Conservation (phyloP, 2,888 invertebrate species). For the Galerucella nymphaeae region DNA sequence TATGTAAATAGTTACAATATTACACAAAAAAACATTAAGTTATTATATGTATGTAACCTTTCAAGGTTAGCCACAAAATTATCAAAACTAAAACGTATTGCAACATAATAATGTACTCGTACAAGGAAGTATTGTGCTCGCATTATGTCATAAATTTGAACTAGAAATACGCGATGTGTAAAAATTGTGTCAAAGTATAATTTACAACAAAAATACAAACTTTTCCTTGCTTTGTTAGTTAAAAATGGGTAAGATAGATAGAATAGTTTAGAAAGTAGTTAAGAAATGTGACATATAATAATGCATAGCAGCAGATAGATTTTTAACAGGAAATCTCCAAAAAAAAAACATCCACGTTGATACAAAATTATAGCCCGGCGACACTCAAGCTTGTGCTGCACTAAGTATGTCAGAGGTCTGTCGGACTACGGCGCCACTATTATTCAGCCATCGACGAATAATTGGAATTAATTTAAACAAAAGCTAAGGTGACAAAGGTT, state of each 20-base stretch:
- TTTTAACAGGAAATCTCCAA: no score
- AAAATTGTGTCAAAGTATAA: slow-evolving; percentile 22
- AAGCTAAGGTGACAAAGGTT: no score
- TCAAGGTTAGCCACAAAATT: slow-evolving; percentile 14
- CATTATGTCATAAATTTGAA: slow-evolving; percentile 33
- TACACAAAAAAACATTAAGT: no score
- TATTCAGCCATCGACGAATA: no score
- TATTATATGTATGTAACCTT: not conserved
- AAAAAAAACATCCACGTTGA: no score
- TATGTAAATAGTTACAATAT: not conserved
- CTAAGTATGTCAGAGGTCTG: no score
- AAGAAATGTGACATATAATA: no score
- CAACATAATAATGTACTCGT: not conserved
- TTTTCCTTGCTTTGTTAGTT: slow-evolving; percentile 8
- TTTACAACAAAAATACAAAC: slow-evolving; percentile 12
- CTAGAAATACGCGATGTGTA: slow-evolving; percentile 29
- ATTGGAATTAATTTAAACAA: no score
- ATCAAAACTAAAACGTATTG: not conserved
- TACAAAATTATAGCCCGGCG: no score
- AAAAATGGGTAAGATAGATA: not conserved
- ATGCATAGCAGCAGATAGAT: no score
- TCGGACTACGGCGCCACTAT: no score
- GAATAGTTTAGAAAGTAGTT: not conserved
- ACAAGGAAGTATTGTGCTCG: slow-evolving; percentile 18
- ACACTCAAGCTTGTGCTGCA: no score